phyloP scores from a whole-genome alignment of 1,140 invertebrate genomes.

The Hycleus phaleratus region DNA sequence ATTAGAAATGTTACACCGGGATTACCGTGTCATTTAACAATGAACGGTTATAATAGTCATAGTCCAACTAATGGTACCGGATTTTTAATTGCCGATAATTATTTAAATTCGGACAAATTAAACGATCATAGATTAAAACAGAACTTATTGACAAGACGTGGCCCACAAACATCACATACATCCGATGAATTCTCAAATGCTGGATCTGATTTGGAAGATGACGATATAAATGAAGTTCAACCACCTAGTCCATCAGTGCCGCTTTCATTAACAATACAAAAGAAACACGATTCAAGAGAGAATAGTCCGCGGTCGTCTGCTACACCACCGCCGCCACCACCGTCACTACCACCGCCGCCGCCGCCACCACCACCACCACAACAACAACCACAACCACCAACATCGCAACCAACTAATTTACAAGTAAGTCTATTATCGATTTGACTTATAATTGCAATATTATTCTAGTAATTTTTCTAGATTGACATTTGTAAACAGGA shows the following conservation, averaged over 20 bases:
- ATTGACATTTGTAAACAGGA: conserved; percentile 30
- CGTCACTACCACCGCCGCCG: conserved; percentile 10
- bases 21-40: conserved; percentile 46
- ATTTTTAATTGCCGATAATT: conserved; percentile 46
- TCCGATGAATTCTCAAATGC: conserved; percentile 52
- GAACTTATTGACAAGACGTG: conserved; percentile 38
- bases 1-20: conserved; percentile 51
- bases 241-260: conserved; percentile 57
- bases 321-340: conserved; percentile 26
- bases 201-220: conserved; percentile 55
- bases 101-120: conserved; percentile 44
- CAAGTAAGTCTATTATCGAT: too few relatives aligned
- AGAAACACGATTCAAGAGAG: conserved; percentile 32
- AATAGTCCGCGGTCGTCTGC: conserved; percentile 36
- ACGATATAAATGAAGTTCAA: conserved; percentile 46
- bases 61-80: conserved; percentile 51
- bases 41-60: conserved; percentile 57
- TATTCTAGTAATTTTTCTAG: conserved; percentile 26
- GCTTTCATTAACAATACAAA: conserved; percentile 56
- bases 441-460: conserved; percentile 12
- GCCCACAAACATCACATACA: conserved; percentile 46
- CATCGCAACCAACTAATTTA: too few relatives aligned
- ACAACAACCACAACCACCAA: too few relatives aligned
- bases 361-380: too few relatives aligned
- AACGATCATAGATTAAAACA: conserved; percentile 45